These are phyloP conservation scores for Leptinotarsa juncta DNA, from an alignment of 2,888 invertebrate species.

Conservation along the genomic window DNA sequence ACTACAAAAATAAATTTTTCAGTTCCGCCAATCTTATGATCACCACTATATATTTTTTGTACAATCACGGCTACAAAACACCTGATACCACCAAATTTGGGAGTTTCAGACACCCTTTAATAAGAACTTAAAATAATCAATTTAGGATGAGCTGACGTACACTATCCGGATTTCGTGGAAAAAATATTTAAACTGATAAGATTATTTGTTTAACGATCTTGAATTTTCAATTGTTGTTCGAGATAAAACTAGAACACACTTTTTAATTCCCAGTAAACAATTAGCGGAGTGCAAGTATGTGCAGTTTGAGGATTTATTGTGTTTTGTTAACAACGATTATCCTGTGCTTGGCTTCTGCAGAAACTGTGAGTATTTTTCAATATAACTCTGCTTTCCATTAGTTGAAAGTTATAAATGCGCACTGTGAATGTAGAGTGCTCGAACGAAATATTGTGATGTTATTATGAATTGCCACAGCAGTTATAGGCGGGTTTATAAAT, in stretches of 20 bases:
- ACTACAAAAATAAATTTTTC: no score
- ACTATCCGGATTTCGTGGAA: neutral
- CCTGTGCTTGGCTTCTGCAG: neutral
- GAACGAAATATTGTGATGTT: no score
- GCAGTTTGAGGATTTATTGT: constrained; percentile 8
- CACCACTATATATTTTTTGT: no score
- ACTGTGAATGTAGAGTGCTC: no score
- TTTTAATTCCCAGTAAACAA: neutral
- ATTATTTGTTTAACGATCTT: constrained; percentile 3
- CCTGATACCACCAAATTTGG: neutral
- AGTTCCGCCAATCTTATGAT: no score
- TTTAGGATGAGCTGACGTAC: neutral
- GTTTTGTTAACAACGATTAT: neutral
- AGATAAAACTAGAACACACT: constrained; percentile 1
- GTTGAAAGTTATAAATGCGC: no score
- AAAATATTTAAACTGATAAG: constrained; percentile 7
- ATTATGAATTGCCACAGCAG: no score
- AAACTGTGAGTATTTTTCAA: neutral
- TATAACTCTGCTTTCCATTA: neutral
- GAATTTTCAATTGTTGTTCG: constrained; percentile 4
- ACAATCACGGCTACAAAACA: neutral
- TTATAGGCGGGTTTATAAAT: no score
- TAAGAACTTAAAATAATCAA: neutral
- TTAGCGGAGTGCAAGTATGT: constrained; percentile 10
- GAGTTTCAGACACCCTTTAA: neutral